Base-by-base conservation (phyloP, 1,140 invertebrate species). In the Diorhabda carinulata region DNA sequence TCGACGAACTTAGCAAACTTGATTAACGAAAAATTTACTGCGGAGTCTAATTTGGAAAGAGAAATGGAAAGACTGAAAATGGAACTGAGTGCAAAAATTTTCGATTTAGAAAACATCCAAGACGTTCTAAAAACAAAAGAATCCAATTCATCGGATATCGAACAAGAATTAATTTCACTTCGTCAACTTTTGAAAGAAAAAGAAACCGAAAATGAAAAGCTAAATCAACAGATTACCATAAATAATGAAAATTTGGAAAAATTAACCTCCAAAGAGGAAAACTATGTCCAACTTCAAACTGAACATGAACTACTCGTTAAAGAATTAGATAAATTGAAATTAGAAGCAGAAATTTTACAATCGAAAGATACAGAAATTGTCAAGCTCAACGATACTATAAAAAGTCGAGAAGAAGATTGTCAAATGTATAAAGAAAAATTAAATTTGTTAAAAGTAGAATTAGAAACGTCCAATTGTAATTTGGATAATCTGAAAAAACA, bases 1-100 rank as follows among this genome's bases (percentile, higher is more conserved):
- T 74, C 82, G 82, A 78, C 82, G 80, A 58, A 83, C 3, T 68
- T 73, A n/a, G 66, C 72, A 62, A 62, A 73, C 45, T 40, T 75
- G 8, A 64, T 62, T 66, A 60, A 66, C n/a, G 70, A 73, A n/a
- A 71, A 68, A 60, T 41, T 68, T 4, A 68, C 66, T 25, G n/a
- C 67, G 4, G 70, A 86, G 80, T 77, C 82, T 8, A 80, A 77
- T 71, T 76, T 83, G 43, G 83, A 83, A 68, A 86, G 86, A 78
- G 85, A 86, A 78, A 79, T 84, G 57, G 84, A 85, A 7, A 84
- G 84, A 78, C 73, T 86, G 9, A 84, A 85, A 81, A 86, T 85
- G 83, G 84, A 87, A 77, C 71, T 86, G 6, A 86, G 84, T 76
- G 80, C 82, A 61, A 85, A 84, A 81, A 76, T 82, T 52, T 76